Base-by-base conservation (phyloP, 2,113 vertebrate genomes). In the Heterochromis multidens region DNA sequence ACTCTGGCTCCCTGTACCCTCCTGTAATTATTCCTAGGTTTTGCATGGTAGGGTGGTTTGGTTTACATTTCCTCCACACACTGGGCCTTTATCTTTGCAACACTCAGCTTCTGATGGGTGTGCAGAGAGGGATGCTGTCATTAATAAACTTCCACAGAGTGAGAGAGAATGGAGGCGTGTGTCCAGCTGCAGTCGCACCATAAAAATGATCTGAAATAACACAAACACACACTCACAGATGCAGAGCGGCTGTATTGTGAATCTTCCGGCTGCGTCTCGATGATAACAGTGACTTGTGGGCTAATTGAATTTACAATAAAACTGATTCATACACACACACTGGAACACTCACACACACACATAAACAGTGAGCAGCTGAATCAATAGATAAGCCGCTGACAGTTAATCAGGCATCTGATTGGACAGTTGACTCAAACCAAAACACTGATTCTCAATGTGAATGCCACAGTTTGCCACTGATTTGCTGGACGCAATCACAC, bases 281-380 rank as follows among this genome's bases (percentile, higher is more conserved):
- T 79, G 93, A 94, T 93, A 94, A 93, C 88, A 74, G 80, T 82
- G 81, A 89, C 80, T 83, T 78, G 84, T 86, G 85, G 72, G 57
- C 83, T 90, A 92, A 93, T 94, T 91, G 87, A 89, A 87, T 91
- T 86, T 85, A 81, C 89, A 87, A 79, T 91, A 83, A 79, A 80
- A 81, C 46, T 74, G 70, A 74, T 33, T 54, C 54, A 60, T 19
- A 57, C 80, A 52, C 77, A 33, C 81, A 80, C 16, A 25, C 23
- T 40, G 35, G 33, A 65, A 77, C 31, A 29, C 70, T 17, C 49
- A 25, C 11, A 74, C 81, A 49, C 25, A 56, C 29, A 43, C 81
- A 79, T 19, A 43, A 17, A 54, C 27, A 76, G 49, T 1, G 25
- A 91, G 79, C 91, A 92, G 90, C 93, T 93, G 92, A 90, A 91